Evolutionary conservation across 30 jellyfish, hydroid and myxozoan genomes (phyloP).

Genomic region (Clytia hemisphaerica): DNA sequence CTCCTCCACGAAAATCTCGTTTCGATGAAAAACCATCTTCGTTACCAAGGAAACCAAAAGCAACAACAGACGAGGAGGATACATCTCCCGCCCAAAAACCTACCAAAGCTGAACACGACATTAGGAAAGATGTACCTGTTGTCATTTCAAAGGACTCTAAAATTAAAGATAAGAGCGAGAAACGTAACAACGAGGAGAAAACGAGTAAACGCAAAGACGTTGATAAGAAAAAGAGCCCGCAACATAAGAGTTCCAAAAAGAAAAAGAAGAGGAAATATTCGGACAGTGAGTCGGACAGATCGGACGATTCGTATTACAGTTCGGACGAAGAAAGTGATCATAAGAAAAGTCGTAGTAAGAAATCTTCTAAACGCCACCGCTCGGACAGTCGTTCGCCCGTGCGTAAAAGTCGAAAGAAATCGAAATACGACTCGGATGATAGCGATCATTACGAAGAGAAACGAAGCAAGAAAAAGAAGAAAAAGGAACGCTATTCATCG

Average conservation of each 20-base stretch:
- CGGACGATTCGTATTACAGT: slow-evolving; percentile 41
- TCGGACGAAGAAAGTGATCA: background rate
- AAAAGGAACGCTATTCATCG: slow-evolving; percentile 13
- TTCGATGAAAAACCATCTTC: background rate
- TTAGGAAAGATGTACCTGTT: background rate
- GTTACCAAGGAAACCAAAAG: background rate
- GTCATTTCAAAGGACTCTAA: no score
- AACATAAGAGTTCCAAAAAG: no score
- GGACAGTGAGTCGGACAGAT: slow-evolving; percentile 42
- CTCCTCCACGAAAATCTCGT: background rate
- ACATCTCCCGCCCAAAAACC: background rate
- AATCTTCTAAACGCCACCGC: slow-evolving; percentile 1
- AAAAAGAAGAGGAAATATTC: slow-evolving; percentile 28
- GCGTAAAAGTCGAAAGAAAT: slow-evolving; percentile 2
- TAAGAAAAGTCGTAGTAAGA: background rate
- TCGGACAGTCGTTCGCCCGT: slow-evolving; percentile 15
- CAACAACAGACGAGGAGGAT: background rate
- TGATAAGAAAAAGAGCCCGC: no score
- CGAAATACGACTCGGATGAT: slow-evolving; percentile 2
- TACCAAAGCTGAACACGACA: background rate
- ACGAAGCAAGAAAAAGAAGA: slow-evolving; percentile 14
- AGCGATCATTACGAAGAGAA: slow-evolving; percentile 8
- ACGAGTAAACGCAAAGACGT: no score
- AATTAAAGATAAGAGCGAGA: no score
- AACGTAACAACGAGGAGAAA: no score